Evolutionary conservation across 2,113 vertebrate species (phyloP).

Genomic region (Pagrus major): DNA sequence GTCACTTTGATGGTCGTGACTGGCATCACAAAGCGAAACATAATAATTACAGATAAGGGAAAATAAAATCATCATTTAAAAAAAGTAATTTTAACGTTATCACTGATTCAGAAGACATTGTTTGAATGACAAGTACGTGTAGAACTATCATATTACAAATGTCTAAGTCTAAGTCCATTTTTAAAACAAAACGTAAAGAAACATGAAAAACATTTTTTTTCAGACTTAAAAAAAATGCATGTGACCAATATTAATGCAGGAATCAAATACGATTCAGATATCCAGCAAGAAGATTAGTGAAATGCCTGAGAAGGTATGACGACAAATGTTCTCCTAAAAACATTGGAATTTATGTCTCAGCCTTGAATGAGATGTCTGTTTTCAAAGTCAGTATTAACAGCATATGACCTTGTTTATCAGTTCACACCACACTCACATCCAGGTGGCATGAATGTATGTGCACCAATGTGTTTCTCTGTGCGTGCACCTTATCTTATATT

Average conservation of each 20-base stretch:
- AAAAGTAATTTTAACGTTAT: background rate
- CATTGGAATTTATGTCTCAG: background rate
- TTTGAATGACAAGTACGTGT: background rate
- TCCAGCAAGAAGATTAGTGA: slow-evolving; percentile 8
- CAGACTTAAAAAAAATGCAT: background rate
- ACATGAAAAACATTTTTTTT: background rate
- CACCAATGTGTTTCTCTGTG: background rate
- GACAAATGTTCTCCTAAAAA: background rate
- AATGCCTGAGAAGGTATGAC: slow-evolving; percentile 4
- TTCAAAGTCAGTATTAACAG: background rate
- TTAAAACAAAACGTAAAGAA: too few relatives aligned
- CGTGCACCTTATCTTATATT: background rate
- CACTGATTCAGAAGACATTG: background rate
- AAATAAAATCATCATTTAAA: background rate
- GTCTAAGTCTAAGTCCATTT: background rate
- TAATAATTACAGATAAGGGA: background rate
- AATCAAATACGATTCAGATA: background rate
- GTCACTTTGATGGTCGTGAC: background rate
- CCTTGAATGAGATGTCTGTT: background rate
- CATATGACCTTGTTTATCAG: background rate
- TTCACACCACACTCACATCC: background rate
- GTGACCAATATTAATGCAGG: background rate
- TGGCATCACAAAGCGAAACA: background rate
- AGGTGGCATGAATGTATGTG: background rate
- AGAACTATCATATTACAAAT: background rate